Conservation (phyloP, 2,113 vertebrate genomes). For the Cavia aperea region DNA sequence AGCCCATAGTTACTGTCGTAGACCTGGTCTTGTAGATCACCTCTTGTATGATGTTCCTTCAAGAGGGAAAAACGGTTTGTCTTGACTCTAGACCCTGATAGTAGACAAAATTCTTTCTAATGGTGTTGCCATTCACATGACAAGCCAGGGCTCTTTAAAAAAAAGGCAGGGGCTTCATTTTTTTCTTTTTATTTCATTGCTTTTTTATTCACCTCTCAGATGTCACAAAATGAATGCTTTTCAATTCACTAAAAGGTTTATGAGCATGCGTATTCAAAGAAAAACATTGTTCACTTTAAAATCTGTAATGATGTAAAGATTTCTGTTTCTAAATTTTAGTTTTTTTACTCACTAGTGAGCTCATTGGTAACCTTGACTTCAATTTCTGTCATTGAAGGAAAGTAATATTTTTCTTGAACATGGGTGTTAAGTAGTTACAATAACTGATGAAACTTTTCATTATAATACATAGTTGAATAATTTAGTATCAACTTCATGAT, state of each 20-base stretch:
- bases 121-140: background rate
- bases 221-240: background rate
- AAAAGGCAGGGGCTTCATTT: background rate
- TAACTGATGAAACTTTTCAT: background rate
- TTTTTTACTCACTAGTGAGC: background rate
- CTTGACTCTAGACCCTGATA: background rate
- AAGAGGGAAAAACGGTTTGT: background rate
- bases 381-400: background rate
- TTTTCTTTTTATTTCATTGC: background rate
- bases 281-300: background rate
- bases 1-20: no score
- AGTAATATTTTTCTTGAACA: conserved; percentile 6
- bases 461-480: background rate
- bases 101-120: background rate
- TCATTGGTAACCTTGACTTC: background rate
- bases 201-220: background rate
- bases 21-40: background rate
- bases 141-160: background rate
- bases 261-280: background rate
- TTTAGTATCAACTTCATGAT: background rate
- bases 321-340: background rate
- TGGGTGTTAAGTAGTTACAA: background rate
- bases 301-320: background rate
- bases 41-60: background rate
- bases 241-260: background rate